phyloP scores from a whole-genome alignment of 2,797 vertebrate species.

The Thripadectes ignobilis region DNA sequence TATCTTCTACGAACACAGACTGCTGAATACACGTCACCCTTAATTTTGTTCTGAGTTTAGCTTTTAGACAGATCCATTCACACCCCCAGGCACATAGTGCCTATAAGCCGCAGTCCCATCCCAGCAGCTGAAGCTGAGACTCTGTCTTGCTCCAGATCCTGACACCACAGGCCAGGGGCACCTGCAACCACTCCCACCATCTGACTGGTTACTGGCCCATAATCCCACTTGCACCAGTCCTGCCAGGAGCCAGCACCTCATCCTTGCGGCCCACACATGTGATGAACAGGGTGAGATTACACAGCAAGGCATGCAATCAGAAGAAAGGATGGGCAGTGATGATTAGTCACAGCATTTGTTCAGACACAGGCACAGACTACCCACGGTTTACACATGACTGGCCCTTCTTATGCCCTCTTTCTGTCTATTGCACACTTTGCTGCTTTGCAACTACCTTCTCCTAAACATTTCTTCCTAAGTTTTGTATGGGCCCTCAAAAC shows the following conservation, averaged over 20 bases:
- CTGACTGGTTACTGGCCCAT: background rate
- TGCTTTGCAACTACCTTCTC: background rate
- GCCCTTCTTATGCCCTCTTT: background rate
- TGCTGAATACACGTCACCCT: background rate
- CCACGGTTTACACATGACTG: fast-evolving
- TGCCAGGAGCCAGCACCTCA: background rate
- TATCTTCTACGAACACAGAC: background rate
- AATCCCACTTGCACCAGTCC: fast-evolving
- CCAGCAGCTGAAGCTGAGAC: background rate
- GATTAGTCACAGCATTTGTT: background rate
- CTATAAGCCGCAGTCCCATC: background rate
- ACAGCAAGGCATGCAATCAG: background rate
- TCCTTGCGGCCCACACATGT: background rate
- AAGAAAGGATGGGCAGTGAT: background rate
- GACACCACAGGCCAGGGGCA: background rate
- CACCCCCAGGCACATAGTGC: fast-evolving
- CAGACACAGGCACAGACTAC: background rate
- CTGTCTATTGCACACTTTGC: background rate
- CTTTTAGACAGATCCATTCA: background rate
- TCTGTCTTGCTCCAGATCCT: background rate
- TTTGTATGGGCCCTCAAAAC: background rate
- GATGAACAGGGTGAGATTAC: background rate
- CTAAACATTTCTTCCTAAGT: background rate
- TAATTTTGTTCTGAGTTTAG: background rate
- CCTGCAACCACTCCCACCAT: background rate